phyloP scores from a whole-genome alignment of 1,140 invertebrate species.

The Hyphantria cunea region DNA sequence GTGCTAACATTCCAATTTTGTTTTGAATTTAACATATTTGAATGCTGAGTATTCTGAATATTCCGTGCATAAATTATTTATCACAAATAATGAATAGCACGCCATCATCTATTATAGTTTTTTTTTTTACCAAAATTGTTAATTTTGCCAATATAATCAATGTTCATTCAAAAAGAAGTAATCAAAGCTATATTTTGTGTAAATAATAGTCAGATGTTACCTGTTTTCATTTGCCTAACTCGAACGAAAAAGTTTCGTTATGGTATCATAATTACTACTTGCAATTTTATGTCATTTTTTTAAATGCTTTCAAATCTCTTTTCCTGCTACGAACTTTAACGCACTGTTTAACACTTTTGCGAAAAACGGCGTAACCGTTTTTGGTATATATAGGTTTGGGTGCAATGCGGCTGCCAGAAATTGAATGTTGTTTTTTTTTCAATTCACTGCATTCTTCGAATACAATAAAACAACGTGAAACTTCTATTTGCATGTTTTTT shows the following conservation, averaged over 20 bases:
- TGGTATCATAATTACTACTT: not conserved
- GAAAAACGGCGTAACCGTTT: conserved; percentile 18
- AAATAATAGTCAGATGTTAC: no score
- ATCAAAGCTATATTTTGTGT: no score
- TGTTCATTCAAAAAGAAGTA: no score
- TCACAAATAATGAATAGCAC: not conserved
- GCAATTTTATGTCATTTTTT: not conserved
- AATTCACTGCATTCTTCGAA: conserved; percentile 22
- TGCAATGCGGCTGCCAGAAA: conserved; percentile 35
- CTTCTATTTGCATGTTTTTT: no score
- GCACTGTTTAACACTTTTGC: conserved; percentile 26
- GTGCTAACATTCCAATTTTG: conserved; percentile 5
- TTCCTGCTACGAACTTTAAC: conserved; percentile 22
- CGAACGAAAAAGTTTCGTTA: no score
- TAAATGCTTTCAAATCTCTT: conserved; percentile 4
- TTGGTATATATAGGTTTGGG: conserved; percentile 33
- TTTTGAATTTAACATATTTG: conserved; percentile 12
- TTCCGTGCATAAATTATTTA: not conserved
- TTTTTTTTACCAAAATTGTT: not conserved
- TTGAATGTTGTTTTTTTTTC: conserved; percentile 19
- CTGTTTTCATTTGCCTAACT: no score
- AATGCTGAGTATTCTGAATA: not conserved
- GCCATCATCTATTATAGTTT: not conserved
- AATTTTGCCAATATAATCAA: no score
- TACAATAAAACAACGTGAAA: no score